Conservation (phyloP, 2,113 vertebrate genomes). For the Scortum barcoo region DNA sequence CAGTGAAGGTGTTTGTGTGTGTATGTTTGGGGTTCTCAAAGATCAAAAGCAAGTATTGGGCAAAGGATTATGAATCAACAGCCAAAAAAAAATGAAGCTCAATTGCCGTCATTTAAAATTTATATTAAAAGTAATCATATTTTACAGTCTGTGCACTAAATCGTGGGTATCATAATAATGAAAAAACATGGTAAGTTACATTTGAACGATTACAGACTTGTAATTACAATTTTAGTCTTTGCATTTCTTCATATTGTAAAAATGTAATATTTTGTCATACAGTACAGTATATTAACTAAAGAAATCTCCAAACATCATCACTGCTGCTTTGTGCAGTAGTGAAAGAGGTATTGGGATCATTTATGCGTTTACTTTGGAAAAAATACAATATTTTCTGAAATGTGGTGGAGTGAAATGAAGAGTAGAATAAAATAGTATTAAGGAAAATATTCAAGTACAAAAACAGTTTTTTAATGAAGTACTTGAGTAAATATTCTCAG, state of each 20-base stretch:
- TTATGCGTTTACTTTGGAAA: too few relatives aligned
- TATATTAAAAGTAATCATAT: not conserved
- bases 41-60: slow-evolving; percentile 11
- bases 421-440: not conserved
- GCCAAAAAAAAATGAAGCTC: not conserved
- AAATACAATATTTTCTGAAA: slow-evolving; percentile 1
- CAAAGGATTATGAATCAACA: not conserved
- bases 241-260: not conserved
- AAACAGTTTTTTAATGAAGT: not conserved
- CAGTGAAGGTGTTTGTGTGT: slow-evolving; percentile 48
- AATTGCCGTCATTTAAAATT: not conserved
- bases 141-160: not conserved
- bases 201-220: not conserved
- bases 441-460: not conserved
- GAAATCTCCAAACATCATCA: not conserved
- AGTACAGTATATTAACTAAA: not conserved
- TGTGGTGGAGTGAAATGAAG: not conserved
- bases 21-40: slow-evolving; percentile 16
- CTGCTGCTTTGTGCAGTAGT: not conserved
- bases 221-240: not conserved
- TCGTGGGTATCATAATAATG: not conserved
- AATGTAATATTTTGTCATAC: not conserved
- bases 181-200: not conserved
- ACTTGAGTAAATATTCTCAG: not conserved
- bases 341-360: not conserved